Evolutionary conservation across 2,797 vertebrate species (phyloP), one percentile per base, ranked within the genome.

Genomic region (Poecilia gillii): DNA sequence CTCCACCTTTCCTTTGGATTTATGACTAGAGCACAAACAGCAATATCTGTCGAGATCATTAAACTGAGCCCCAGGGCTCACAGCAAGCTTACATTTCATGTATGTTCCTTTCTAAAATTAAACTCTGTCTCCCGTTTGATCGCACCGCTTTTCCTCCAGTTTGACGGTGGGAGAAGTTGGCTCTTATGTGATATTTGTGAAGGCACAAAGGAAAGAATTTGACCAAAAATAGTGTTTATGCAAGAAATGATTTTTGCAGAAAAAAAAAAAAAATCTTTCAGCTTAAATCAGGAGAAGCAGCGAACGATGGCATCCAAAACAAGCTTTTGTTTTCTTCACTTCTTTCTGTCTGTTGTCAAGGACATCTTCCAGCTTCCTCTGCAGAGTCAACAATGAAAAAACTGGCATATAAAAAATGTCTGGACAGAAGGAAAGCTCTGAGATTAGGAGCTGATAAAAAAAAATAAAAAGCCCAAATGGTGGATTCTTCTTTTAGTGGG

Each of bases 31-130:
- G 55, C 81, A 76, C 74, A 47, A 14, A 20, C 49, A 66, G 55
- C 77, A 64, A 72, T 43, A 73, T 81, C 41, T 2, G 36, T 43
- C 25, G 18, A 41, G 57, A 62, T 82, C 81, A 43, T 81, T 82
- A 83, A 82, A 66, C 25, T n/a, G 7, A 82, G 78, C 78, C 77
- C 25, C 84, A 53, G 84, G 75, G 76, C 39, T 78, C 1, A 0
- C 59, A 57, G 6, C 23, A 8, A 43, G 23, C 62, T 39, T 64
- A 45, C 41, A 47, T 51, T 82, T 77, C 4, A 13, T n/a, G 41
- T 39, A 28, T 57, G 51, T 0, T 72, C 64, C 62, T 8, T 41
- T 68, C 13, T 23, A 33, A 66, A 79, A 74, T n/a, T 33, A 64
- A 83, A 45, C 41, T 72, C 45, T 1, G 16, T 36, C 59, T 72